phyloP scores from a whole-genome alignment of 1,140 invertebrate species.

The Tyrophagus putrescentiae region DNA sequence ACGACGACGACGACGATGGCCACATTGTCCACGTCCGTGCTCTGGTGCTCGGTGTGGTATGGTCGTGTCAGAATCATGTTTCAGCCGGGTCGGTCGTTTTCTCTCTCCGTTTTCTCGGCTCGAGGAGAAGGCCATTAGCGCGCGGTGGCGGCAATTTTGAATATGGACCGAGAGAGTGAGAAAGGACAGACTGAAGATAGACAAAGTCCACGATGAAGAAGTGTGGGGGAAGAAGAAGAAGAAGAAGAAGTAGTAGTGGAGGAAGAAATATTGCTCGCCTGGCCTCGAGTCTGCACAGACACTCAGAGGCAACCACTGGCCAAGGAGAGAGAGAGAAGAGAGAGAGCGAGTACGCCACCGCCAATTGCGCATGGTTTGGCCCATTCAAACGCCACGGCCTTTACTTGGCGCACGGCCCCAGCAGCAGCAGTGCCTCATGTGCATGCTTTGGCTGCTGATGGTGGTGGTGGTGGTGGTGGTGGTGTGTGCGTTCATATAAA shows the following conservation, averaged over 20 bases:
- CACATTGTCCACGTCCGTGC: neutral
- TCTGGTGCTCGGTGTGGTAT: neutral
- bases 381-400: constrained; percentile 14
- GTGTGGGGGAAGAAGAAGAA: no score
- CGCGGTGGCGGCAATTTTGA: no score
- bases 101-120: neutral
- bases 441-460: no score
- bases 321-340: neutral
- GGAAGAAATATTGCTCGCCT: constrained; percentile 11
- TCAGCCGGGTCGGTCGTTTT: neutral
- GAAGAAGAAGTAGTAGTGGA: no score
- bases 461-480: no score
- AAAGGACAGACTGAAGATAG: constrained; percentile 5
- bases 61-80: constrained; percentile 11
- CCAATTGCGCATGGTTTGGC: constrained; percentile 13
- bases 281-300: no score
- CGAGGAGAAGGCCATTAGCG: neutral
- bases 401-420: neutral
- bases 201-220: no score
- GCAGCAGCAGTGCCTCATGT: no score
- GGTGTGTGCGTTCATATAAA: constrained; percentile 8
- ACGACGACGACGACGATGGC: neutral
- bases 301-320: neutral
- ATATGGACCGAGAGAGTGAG: constrained; percentile 7
- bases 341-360: neutral